Evolutionary conservation across 1,140 invertebrate genomes (phyloP).

Genomic region (Cydia amplana): DNA sequence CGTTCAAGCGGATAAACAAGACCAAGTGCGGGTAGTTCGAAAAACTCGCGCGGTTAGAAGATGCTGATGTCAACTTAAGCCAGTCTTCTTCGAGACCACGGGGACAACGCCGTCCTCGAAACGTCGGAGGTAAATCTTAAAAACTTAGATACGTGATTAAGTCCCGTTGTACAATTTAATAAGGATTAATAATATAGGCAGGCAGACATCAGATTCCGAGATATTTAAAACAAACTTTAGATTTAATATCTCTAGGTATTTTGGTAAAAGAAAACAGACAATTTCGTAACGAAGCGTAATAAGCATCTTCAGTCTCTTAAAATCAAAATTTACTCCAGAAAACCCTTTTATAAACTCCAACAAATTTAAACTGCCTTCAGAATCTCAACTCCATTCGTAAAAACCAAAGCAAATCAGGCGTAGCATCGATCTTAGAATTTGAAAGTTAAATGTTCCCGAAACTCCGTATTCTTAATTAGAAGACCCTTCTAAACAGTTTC

Average conservation of each 20-base stretch:
- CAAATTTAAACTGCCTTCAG: slow-evolving; percentile 37
- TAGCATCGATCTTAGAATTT: slow-evolving; percentile 48
- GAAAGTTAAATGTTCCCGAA: slow-evolving; percentile 52
- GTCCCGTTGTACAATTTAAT: no score
- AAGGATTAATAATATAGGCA: no score
- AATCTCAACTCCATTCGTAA: slow-evolving; percentile 32
- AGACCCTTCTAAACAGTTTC: slow-evolving; percentile 52
- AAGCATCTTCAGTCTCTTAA: not conserved
- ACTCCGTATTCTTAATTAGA: slow-evolving; percentile 53
- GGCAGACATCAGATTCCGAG: no score
- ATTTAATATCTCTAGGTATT: not conserved
- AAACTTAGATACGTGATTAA: no score
- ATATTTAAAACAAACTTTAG: no score
- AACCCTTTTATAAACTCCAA: not conserved
- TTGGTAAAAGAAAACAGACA: not conserved
- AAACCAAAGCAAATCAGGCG: slow-evolving; percentile 35
- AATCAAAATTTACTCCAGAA: not conserved
- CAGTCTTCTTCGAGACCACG: no score
- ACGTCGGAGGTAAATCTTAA: no score
- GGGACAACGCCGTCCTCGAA: no score
- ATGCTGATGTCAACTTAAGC: no score
- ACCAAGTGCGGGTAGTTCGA: no score
- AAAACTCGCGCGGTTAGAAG: no score
- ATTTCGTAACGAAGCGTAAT: not conserved
- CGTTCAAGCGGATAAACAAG: no score